Evolutionary conservation across 2,113 vertebrate species (phyloP), one percentile per base, ranked within the genome.

Genomic region (Odocoileus hemionus): DNA sequence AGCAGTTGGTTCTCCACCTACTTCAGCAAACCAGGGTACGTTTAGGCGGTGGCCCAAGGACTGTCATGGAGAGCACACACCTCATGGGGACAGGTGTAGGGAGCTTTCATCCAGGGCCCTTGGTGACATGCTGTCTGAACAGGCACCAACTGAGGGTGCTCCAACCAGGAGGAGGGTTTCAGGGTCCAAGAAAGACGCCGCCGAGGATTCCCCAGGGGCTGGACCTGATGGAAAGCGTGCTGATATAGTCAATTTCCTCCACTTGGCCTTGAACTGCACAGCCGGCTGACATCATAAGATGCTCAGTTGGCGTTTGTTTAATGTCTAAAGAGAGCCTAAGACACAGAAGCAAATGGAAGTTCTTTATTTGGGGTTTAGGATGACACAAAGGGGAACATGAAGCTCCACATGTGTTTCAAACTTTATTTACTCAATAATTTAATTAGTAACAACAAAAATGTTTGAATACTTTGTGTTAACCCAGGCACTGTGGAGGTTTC

Each of bases 11-110:
- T 50, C 39, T 88, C 23, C 1, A 7, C 33, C 33, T 25, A 17
- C 30, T 45, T 19, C 2, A 33, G 45, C 28, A n/a, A 4, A 33
- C 19, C 33, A 36, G 83, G 26, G 12, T 50, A 17, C 0, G 0
- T 45, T 26, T 64, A 39, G 19, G 15, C 13, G 6, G 7, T 13
- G 0, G 36, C 26, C 13, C 0, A 23, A 67, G 6, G 8, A 26
- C 14, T 26, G 3, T 33, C 6, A 25, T 0, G 1, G 55, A 33
- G 52, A 45, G 7, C 47, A 52, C 3, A 2, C 2, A 17, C 12
- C 6, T 6, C 7, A 6, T 3, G n/a, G 25, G 12, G 30, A n/a
- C 85, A 87, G 43, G 13, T 6, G 33, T 28, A 54, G 19, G 45
- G 30, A 47, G 21, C 19, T 11, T 10, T 19, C 19, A 6, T 43